Evolutionary conservation across 2,888 invertebrate species (phyloP), one percentile per base, ranked within the genome.

Genomic region (Dinocampus coccinellae): DNA sequence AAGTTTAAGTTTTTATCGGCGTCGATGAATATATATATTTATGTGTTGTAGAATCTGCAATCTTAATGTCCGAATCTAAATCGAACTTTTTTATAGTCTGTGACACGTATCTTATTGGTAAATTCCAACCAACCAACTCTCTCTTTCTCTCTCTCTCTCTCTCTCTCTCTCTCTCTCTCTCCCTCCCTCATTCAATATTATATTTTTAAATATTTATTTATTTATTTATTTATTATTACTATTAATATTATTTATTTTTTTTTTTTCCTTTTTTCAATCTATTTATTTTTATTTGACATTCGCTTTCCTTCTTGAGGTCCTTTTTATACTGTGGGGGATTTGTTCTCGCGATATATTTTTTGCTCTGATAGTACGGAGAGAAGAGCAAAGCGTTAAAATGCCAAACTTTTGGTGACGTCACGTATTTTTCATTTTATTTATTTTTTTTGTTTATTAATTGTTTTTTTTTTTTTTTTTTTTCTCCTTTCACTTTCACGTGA

Each of bases 351-450:
- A 47, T 20, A 69, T 65, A n/a, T 71, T 72, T 68, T 52, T 53
- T 36, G 11, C 26, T 62, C 57, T 63, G 58, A n/a, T 24, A 68
- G 29, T 3, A 3, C 63, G 70, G 62, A 64, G 53, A 65, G 52
- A 57, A 60, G 52, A 76, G 58, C 58, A 62, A 77, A 77, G 81
- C 81, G 80, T 82, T 80, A 80, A 81, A 80, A 80, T 79, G 80
- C 77, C 79, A 79, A 79, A 82, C 82, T 80, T n/a, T 80, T 82
- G 83, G 83, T 80, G 80, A 81, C 85, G 82, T 81, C 82, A 81
- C 80, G 80, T 81, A 74, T 72, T 71, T n/a, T 70, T 64, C 64
- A 68, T 73, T 72, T 73, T 70, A 73, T 69, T 68, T 29, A 65
- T 65, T 72, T 73, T 70, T 73, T 69, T 68, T 29, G 62, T 65